Evolutionary conservation across 2,113 vertebrate species (phyloP).

Genomic region (Dendrocopos noguchii): DNA sequence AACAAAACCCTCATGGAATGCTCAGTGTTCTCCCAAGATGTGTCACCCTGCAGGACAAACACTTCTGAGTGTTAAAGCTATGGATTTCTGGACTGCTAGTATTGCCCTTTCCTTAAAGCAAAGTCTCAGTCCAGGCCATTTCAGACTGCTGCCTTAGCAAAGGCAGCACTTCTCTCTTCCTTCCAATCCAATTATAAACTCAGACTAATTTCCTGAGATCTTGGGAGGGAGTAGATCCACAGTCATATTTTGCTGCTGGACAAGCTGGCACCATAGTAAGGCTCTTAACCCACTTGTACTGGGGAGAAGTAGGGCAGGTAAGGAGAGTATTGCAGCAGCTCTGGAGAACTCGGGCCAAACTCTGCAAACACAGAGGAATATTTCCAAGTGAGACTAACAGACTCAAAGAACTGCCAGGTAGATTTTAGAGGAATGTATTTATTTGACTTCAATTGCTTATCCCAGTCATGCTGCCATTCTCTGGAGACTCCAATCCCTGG

Average conservation of each 20-base stretch:
- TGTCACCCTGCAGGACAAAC: neutral
- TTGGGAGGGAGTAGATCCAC: neutral
- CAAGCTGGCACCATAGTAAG: neutral
- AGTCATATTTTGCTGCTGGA: neutral
- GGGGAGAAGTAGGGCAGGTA: neutral
- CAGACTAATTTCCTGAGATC: conserved; percentile 33
- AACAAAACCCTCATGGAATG: neutral
- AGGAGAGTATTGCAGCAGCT: accelerated
- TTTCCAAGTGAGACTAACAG: neutral
- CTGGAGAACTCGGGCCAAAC: neutral
- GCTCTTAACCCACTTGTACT: neutral
- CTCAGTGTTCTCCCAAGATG: neutral
- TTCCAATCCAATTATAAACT: conserved; percentile 45
- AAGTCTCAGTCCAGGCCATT: neutral
- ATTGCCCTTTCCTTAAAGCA: neutral
- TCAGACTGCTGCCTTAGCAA: neutral
- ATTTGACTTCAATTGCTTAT: neutral
- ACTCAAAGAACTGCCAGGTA: neutral
- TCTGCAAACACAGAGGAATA: neutral
- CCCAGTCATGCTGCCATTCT: neutral
- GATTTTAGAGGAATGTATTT: neutral
- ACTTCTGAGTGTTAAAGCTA: neutral
- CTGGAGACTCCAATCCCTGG: accelerated
- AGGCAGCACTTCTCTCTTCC: neutral
- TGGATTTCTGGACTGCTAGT: neutral